Evolutionary conservation across 2,888 invertebrate genomes (phyloP), one percentile per base, ranked within the genome.

Genomic region (Parnassius orleans): DNA sequence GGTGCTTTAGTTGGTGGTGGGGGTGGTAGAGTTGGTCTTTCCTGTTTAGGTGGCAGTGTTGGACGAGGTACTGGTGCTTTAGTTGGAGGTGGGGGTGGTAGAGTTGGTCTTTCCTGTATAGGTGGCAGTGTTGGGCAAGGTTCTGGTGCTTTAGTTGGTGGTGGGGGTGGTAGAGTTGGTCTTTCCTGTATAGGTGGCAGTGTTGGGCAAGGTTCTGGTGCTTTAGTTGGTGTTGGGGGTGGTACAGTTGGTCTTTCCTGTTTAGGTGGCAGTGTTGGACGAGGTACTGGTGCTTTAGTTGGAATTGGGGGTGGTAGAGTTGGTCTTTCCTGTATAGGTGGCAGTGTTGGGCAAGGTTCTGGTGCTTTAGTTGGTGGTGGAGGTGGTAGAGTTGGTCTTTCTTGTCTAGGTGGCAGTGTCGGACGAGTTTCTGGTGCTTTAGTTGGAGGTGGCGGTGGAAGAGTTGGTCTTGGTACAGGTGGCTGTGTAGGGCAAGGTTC

Each of bases 131-230:
- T 44, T 5, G 33, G 41, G 15, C 47, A 15, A 10, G 46, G 47
- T 15, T 43, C 41, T 0, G 47, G 55, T 9, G 14, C 54, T 54
- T 54, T 60, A 3, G 60, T 59, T 19, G 53, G 43, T 9, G 59
- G 47, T 46, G 53, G 14, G n/a, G 15, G 41, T 12, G 33, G 55
- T 1, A 47, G 7, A 7, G 44, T 47, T 9, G 47, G 24, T 55
- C 12, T 43, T 54, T 42, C 47, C 15, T 41, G 44, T 15, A 10
- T 41, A 2, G 61, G 42, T 42, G 61, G 57, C 42, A 12, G 46
- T 43, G 58, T 43, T 2, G 58, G 52, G 44, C 52, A 44, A 2
- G 52, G 58, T 51, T 58, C 52, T n/a, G 10, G 59, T 33, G n/a
- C 15, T 2, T 10, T 15, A 1, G 50, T 50, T 3, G 48, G 42